These are phyloP conservation scores for Protobothrops flavoviridis DNA, from an alignment of 2,113 vertebrate genomes.

Conservation along the genomic window DNA sequence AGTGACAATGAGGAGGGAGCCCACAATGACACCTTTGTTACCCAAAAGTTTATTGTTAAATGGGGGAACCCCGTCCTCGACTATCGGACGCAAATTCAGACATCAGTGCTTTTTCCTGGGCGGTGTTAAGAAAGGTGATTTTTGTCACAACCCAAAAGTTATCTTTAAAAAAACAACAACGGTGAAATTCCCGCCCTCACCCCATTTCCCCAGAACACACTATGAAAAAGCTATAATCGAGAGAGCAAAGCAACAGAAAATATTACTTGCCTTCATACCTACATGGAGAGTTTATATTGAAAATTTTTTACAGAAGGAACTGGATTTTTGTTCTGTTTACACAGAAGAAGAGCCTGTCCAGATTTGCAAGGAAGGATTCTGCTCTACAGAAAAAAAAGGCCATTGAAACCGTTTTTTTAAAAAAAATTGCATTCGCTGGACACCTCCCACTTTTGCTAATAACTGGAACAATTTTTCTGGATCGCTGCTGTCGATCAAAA, in stretches of 20 bases:
- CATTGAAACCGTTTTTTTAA: not conserved
- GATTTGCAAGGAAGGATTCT: conserved; percentile 1
- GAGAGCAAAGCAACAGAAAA: not conserved
- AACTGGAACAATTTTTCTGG: not conserved
- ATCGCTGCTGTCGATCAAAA: not conserved
- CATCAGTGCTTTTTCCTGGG: too few relatives aligned
- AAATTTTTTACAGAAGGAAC: conserved; percentile 11
- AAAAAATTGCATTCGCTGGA: not conserved
- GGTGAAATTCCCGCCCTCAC: not conserved
- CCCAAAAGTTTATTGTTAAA: not conserved
- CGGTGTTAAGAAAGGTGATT: not conserved
- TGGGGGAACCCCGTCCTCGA: not conserved
- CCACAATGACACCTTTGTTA: not conserved
- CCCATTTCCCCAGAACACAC: not conserved
- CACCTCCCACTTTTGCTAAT: not conserved
- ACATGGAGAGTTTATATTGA: not conserved
- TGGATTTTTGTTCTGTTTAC: conserved; percentile 23
- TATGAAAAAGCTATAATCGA: not conserved
- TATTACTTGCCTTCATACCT: not conserved
- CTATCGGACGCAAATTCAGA: not conserved
- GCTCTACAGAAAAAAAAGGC: not conserved
- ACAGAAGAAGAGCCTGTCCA: not conserved
- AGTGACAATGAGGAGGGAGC: not conserved
- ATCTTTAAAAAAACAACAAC: not conserved
- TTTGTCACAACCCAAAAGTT: not conserved